These are phyloP conservation scores for Lasioglossum oenotherae DNA, from an alignment of 2,888 invertebrate genomes.

Conservation along the genomic window DNA sequence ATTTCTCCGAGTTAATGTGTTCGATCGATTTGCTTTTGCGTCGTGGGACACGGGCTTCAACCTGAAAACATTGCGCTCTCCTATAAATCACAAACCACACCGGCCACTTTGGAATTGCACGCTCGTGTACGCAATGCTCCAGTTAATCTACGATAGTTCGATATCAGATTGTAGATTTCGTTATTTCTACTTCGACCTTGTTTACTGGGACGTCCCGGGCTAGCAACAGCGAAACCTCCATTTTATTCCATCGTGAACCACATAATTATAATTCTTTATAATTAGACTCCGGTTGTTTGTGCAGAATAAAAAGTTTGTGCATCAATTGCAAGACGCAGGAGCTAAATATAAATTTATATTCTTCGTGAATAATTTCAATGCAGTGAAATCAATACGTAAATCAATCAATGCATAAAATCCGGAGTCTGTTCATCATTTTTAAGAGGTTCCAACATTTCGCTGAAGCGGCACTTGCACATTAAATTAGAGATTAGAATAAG, in stretches of 20 bases:
- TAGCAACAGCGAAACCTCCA: not conserved
- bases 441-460: too few species aligned
- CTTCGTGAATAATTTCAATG: too few species aligned
- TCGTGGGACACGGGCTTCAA: not conserved
- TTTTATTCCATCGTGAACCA: not conserved
- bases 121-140: not conserved
- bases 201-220: not conserved
- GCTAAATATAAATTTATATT: too few species aligned
- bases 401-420: too few species aligned
- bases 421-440: too few species aligned
- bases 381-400: too few species aligned
- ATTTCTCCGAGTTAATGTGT: conserved; percentile 42
- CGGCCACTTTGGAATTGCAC: not conserved
- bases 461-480: too few species aligned
- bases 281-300: too few species aligned
- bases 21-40: conserved; percentile 47
- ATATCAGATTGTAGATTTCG: not conserved
- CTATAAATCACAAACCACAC: not conserved
- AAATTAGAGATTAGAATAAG: too few species aligned
- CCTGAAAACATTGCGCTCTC: not conserved
- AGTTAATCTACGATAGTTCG: not conserved
- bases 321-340: too few species aligned
- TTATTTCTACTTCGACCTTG: not conserved
- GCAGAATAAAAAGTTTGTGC: too few species aligned
- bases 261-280: not conserved